Conservation (phyloP, 1,140 invertebrate species). For the Lycorma delicatula region DNA sequence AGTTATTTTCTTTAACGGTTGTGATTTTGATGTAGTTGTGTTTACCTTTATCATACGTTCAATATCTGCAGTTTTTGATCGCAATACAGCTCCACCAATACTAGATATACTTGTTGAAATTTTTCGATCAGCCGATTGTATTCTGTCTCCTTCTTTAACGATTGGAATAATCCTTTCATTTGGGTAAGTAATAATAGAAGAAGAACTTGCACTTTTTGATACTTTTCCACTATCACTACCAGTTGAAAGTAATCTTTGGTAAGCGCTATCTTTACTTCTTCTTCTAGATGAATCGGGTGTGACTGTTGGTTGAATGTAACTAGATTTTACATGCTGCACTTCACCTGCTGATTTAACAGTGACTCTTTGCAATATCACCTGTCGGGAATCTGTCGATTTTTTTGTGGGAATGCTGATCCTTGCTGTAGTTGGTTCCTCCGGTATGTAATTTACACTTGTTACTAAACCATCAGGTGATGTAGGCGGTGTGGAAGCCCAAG, state of each 20-base stretch:
- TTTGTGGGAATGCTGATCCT: conserved; percentile 25
- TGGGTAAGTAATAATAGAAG: conserved; percentile 12
- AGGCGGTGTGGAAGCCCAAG: conserved; percentile 46
- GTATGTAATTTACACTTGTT: conserved; percentile 46
- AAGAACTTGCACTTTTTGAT: conserved; percentile 22
- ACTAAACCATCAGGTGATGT: conserved; percentile 45
- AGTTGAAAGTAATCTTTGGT: not conserved
- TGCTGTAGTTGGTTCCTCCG: conserved; percentile 33
- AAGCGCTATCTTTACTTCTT: conserved; percentile 7
- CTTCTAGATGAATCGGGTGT: not conserved
- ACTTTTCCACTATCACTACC: conserved; percentile 13
- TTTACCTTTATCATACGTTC: conserved; percentile 47
- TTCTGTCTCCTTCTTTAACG: not conserved
- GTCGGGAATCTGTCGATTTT: conserved; percentile 16
- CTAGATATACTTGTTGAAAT: conserved; percentile 50
- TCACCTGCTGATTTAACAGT: conserved; percentile 48
- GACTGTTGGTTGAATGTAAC: not conserved
- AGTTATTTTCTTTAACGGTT: conserved; percentile 9
- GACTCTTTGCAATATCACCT: conserved; percentile 44
- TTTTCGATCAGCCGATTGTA: conserved; percentile 17
- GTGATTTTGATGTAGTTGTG: conserved; percentile 1
- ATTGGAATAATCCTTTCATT: conserved; percentile 9
- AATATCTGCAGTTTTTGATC: conserved; percentile 57
- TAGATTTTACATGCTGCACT: conserved; percentile 39
- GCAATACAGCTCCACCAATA: conserved; percentile 54